Conservation (phyloP, 1,140 invertebrate species). For the Pygmarrhopalites habei region DNA sequence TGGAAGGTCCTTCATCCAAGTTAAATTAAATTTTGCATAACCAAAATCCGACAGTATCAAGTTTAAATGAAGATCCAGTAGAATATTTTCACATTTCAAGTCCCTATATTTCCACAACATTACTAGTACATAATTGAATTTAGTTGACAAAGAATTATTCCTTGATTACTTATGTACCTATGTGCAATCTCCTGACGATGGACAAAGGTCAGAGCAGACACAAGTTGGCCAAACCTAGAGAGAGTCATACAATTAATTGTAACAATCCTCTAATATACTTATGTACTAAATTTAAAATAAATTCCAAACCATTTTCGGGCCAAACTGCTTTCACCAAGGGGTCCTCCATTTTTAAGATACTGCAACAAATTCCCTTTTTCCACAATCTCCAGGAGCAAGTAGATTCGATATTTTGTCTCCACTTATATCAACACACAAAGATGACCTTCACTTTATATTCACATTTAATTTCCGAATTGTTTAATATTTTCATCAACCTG, state of each 20-base stretch:
- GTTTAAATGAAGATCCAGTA: conserved; percentile 1
- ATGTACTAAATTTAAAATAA: no score
- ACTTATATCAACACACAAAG: no score
- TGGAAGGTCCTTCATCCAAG: not conserved
- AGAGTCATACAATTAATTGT: no score
- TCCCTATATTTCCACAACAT: conserved; percentile 13
- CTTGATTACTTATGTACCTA: not conserved
- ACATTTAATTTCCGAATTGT: no score
- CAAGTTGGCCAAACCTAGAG: no score
- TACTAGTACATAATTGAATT: no score
- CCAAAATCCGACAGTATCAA: conserved; percentile 18
- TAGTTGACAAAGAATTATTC: not conserved
- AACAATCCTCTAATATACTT: no score
- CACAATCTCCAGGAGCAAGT: conserved; percentile 3
- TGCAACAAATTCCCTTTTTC: conserved; percentile 5
- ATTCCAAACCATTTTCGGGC: conserved; percentile 7
- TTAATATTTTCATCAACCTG: no score
- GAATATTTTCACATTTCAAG: conserved; percentile 22
- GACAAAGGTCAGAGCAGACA: not conserved
- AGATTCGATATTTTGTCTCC: not conserved
- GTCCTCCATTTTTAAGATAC: not conserved
- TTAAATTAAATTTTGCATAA: not conserved
- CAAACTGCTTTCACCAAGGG: not conserved
- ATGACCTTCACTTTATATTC: no score
- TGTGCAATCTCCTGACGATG: conserved; percentile 4